These are phyloP conservation scores for Lutraria rhynchaena DNA, from an alignment of 1,140 invertebrate genomes.

Conservation along the genomic window DNA sequence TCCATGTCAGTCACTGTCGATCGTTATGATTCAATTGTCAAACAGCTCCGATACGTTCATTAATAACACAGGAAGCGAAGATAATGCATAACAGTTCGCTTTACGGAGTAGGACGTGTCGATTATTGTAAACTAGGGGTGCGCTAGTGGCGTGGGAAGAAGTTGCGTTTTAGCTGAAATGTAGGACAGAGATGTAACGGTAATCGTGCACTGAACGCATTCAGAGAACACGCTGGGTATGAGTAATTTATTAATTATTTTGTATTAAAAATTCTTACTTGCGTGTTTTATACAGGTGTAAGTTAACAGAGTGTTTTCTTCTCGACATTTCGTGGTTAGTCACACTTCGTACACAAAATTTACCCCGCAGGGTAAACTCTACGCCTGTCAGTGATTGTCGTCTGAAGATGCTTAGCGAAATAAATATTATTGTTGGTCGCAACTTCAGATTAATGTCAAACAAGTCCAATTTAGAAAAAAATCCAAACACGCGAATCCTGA, in stretches of 20 bases:
- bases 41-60: conserved; percentile 40
- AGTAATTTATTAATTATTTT: conserved; percentile 46
- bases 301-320: too few relatives aligned
- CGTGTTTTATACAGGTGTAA: neutral
- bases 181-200: neutral
- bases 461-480: too few relatives aligned
- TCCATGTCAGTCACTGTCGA: conserved; percentile 14
- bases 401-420: too few relatives aligned
- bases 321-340: too few relatives aligned
- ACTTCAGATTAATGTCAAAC: too few relatives aligned
- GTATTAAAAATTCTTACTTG: neutral
- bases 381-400: too few relatives aligned
- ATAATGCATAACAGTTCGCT: conserved; percentile 47
- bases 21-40: conserved; percentile 40
- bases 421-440: too few relatives aligned
- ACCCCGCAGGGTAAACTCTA: too few relatives aligned
- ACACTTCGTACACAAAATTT: too few relatives aligned
- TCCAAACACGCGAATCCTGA: too few relatives aligned
- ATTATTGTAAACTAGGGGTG: conserved; percentile 18
- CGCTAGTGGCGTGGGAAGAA: conserved; percentile 41
- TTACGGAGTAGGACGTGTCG: conserved; percentile 29
- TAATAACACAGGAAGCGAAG: conserved; percentile 39
- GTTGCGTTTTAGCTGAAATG: neutral
- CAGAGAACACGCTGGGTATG: conserved; percentile 25
- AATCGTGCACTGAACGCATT: neutral